Conservation (phyloP, 2,797 vertebrate species). For the Lagorchestes hirsutus region DNA sequence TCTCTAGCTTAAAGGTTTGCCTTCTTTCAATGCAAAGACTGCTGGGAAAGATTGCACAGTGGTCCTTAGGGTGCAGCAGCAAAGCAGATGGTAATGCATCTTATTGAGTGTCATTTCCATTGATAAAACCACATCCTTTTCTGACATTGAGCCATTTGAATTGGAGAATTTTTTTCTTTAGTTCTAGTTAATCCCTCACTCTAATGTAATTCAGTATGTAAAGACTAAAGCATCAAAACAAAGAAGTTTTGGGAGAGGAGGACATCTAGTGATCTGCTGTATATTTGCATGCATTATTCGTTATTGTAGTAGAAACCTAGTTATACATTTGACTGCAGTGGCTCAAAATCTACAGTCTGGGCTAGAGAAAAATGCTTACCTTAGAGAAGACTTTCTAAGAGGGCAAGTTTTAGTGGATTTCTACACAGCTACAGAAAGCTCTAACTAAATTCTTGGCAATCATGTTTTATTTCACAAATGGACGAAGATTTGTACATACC, state of each 20-base stretch:
- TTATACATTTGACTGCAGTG: neutral
- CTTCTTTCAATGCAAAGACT: neutral
- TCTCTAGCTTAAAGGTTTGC: neutral
- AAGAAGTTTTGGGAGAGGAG: slow-evolving; percentile 74
- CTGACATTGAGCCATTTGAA: slow-evolving; percentile 6
- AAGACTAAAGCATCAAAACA: neutral
- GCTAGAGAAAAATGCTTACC: neutral
- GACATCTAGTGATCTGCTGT: slow-evolving; percentile 80
- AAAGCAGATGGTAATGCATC: neutral
- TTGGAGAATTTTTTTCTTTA: slow-evolving; percentile 11
- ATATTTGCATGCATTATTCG: slow-evolving; percentile 65
- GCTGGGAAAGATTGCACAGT: neutral
- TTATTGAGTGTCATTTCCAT: slow-evolving; percentile 5
- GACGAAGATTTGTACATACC: neutral
- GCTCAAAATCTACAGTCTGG: neutral
- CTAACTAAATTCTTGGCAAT: neutral
- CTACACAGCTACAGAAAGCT: neutral
- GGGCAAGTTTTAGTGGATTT: neutral
- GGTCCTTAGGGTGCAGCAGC: slow-evolving; percentile 12
- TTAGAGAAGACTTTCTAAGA: neutral
- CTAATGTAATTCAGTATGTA: slow-evolving; percentile 10
- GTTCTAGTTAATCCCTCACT: slow-evolving; percentile 1
- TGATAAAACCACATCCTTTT: slow-evolving; percentile 8
- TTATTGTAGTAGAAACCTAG: neutral
- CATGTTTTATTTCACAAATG: neutral